Percentiles rank a stretch among this genome's conserved stretches.
phyloP scores from a whole-genome alignment of 2,113 vertebrate species.

The Tapirus terrestris region DNA sequence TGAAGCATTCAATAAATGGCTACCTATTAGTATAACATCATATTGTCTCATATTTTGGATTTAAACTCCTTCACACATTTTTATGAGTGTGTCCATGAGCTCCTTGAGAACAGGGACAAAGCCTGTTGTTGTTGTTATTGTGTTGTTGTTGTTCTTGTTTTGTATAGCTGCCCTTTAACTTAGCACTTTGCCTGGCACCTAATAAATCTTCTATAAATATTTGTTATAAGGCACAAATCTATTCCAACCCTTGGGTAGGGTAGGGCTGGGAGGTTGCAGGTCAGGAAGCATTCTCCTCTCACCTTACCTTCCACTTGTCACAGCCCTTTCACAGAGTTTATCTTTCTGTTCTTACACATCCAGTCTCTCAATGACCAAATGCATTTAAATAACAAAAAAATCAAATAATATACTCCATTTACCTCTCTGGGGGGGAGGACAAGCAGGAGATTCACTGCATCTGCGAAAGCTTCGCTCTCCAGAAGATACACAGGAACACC shows the following conservation, averaged over 20 bases:
- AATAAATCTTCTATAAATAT: not conserved
- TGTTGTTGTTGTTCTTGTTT: not conserved
- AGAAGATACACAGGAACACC: not conserved
- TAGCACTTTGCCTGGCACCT: not conserved
- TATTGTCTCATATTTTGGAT: not conserved
- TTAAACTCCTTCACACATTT: not conserved
- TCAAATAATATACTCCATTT: not conserved
- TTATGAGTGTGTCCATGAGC: not conserved
- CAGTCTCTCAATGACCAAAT: not conserved
- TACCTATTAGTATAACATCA: not conserved
- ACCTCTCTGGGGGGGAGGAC: not conserved
- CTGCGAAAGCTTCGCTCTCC: not conserved
- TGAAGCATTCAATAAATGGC: not conserved
- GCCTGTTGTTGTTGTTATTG: not conserved
- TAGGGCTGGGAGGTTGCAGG: not conserved
- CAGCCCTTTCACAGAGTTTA: not conserved
- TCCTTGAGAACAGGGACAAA: not conserved
- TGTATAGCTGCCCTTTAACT: not conserved
- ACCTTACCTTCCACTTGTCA: not conserved
- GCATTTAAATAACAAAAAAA: not conserved
- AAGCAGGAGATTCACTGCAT: not conserved
- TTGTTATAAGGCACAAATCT: not conserved
- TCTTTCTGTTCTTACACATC: not conserved
- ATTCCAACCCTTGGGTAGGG: not conserved
- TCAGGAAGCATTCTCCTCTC: not conserved